These are phyloP conservation scores for Sympetrum striolatum DNA, from an alignment of 2,888 invertebrate species.

Conservation along the genomic window DNA sequence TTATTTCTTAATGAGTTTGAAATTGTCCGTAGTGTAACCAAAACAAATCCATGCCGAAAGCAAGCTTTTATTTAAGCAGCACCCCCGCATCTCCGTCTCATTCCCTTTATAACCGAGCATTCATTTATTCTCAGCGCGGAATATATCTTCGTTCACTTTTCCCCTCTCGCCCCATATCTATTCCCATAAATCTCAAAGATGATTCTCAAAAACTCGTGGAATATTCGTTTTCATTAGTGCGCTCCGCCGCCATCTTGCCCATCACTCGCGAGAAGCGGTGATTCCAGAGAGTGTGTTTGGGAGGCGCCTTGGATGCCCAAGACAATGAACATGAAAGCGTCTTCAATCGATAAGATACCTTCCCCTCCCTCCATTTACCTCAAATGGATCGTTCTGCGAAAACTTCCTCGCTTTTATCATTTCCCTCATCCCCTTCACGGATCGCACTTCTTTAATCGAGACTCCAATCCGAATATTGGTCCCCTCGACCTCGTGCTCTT, in stretches of 20 bases:
- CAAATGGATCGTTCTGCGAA: neutral
- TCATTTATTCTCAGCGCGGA: neutral
- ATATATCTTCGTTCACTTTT: neutral
- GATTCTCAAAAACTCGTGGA: neutral
- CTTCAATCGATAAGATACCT: neutral
- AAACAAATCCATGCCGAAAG: no score
- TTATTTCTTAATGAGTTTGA: no score
- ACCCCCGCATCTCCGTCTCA: no score
- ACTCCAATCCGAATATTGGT: neutral
- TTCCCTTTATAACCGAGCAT: neutral
- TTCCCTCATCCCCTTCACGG: neutral
- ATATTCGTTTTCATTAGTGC: slow-evolving; percentile 35
- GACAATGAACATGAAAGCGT: slow-evolving; percentile 10
- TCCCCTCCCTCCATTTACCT: neutral
- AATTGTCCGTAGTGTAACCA: no score
- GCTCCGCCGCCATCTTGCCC: slow-evolving; percentile 23
- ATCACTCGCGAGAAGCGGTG: slow-evolving; percentile 23
- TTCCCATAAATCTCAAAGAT: slow-evolving; percentile 24
- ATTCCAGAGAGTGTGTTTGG: neutral
- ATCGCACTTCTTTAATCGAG: neutral
- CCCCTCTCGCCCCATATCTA: neutral
- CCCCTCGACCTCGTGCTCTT: neutral
- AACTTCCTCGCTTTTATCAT: neutral
- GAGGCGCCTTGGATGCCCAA: neutral
- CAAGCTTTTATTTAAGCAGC: no score